A percentile compares a stretch with the other conserved stretches of the same genome.
phyloP scores from a whole-genome alignment of 2,888 invertebrate genomes.

The Eurois occulta region DNA sequence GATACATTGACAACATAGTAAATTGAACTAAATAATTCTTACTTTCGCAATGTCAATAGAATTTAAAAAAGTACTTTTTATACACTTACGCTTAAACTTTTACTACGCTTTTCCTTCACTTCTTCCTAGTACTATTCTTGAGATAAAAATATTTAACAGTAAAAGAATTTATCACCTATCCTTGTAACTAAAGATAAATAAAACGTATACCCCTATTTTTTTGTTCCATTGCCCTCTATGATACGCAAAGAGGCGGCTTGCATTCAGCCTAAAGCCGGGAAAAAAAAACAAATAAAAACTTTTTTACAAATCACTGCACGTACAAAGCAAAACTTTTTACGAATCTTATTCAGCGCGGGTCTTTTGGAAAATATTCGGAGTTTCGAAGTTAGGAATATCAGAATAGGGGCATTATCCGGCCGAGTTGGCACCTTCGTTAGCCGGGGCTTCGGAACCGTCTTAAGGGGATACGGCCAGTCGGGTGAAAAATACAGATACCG shows the following conservation, averaged over 20 bases:
- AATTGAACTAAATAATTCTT: conserved; percentile 6
- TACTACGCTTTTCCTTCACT: not conserved
- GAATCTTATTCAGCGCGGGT: conserved; percentile 54
- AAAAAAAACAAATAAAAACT: conserved; percentile 45
- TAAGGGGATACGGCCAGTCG: conserved; percentile 67
- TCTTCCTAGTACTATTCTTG: conserved; percentile 5
- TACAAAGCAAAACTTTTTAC: conserved; percentile 61
- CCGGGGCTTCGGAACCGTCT: conserved; percentile 56
- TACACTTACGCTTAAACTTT: not conserved
- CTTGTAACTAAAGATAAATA: not conserved
- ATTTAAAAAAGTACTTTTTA: conserved; percentile 8
- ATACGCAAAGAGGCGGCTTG: not conserved
- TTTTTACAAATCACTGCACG: conserved; percentile 62
- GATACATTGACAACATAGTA: not conserved
- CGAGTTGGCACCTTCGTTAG: conserved; percentile 75
- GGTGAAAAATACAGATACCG: conserved; percentile 77
- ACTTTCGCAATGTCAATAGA: conserved; percentile 8
- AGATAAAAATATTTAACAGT: conserved; percentile 2
- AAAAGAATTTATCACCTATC: not conserved
- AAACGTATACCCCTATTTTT: not conserved
- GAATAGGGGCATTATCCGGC: conserved; percentile 71
- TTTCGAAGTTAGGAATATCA: conserved; percentile 65
- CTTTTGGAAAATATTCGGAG: conserved; percentile 62
- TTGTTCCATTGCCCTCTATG: not conserved
- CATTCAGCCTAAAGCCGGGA: conserved; percentile 11